Evolutionary conservation across 2,113 vertebrate species (phyloP).

Genomic region (Lota lota): DNA sequence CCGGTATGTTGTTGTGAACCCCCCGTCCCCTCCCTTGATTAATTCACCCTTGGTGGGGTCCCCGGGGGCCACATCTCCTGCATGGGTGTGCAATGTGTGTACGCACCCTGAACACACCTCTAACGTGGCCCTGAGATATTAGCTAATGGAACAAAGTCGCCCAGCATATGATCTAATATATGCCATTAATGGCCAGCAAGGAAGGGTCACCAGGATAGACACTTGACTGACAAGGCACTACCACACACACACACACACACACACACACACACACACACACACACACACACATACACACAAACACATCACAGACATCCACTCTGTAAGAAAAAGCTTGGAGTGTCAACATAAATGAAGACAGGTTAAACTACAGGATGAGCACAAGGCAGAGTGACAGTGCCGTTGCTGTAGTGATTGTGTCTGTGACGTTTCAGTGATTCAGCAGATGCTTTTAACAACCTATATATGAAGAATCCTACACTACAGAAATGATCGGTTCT

Average conservation of each 20-base stretch:
- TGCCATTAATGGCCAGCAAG: conserved; percentile 51
- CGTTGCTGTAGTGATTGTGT: too few relatives aligned
- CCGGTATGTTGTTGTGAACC: neutral
- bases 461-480: too few relatives aligned
- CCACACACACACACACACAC: conserved; percentile 6
- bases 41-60: conserved; percentile 53
- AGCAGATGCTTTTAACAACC: too few relatives aligned
- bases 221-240: conserved; percentile 4
- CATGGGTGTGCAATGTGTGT: conserved; percentile 69
- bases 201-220: conserved; percentile 6
- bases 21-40: conserved; percentile 48
- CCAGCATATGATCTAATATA: conserved; percentile 64
- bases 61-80: conserved; percentile 59
- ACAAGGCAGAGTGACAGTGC: too few relatives aligned
- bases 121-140: conserved; percentile 51
- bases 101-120: conserved; percentile 53
- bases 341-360: too few relatives aligned
- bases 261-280: conserved; percentile 13
- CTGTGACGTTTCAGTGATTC: too few relatives aligned
- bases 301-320: too few relatives aligned
- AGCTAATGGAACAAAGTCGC: conserved; percentile 62
- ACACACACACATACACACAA: conserved; percentile 8
- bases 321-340: too few relatives aligned
- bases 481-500: too few relatives aligned
- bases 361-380: too few relatives aligned